Evolutionary conservation across 2,888 invertebrate species (phyloP), one percentile per base, ranked within the genome.

Genomic region (Scelioninae gen. 2): DNA sequence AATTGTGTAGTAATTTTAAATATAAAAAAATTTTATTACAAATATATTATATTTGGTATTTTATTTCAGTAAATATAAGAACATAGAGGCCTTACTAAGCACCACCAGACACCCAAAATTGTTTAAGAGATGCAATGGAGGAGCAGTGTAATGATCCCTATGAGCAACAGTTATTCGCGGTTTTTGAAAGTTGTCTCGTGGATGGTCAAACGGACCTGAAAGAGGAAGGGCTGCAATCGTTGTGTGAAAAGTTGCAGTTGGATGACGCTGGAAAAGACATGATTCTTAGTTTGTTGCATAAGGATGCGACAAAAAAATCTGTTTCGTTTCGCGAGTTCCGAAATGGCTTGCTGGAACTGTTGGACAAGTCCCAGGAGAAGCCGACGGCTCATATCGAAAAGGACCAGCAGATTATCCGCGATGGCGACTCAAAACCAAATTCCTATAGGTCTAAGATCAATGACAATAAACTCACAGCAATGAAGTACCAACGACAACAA

Each of bases 101-200:
- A 55, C 10, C 22, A 41, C 7, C 39, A 69, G 48, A 19, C 28
- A 39, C 11, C 13, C 9, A 16, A 46, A 43, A 28, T 10, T 3
- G 25, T 28, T 25, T 77, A 76, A 76, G 81, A 78, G 75, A 82
- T 83, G 83, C 82, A 76, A 85, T 85, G 85, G 85, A 83, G 81
- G 83, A 82, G 72, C 80, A 79, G 65, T 80, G 77, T 55, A 80
- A 77, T 65, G 93, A 93, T 88, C 94, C 92, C 43, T 94, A 94
- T 84, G 94, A 94, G 86, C 91, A 92, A 87, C 94, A 94, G 88
- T 89, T 94, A 81, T 90, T 92, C 80, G 90, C 91, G 80, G 93
- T 94, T 83, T 95, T 94, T 83, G 91, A 93, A 85, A 93, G 92
- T 82, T 93, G 93, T 87, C 92, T 94, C 86, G 88, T 89, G 76